These are phyloP conservation scores for Leucozona laternaria DNA, from an alignment of 2,888 invertebrate genomes.

Conservation along the genomic window DNA sequence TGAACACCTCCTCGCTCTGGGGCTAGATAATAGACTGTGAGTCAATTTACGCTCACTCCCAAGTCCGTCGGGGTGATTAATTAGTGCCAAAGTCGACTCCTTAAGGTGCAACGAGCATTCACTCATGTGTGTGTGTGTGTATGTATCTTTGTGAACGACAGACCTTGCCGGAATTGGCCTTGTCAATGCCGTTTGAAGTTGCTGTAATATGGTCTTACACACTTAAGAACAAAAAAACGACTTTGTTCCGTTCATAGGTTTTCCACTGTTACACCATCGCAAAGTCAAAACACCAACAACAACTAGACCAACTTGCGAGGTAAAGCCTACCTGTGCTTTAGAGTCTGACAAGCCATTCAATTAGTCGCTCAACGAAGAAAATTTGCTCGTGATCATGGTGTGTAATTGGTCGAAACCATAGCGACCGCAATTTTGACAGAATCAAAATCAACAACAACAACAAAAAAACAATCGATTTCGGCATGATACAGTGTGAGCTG, in stretches of 20 bases:
- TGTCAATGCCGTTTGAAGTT: slow-evolving; percentile 70
- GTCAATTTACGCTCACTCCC: slow-evolving; percentile 61
- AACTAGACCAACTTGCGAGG: background rate
- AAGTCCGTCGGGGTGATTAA: slow-evolving; percentile 54
- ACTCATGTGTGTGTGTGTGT: background rate
- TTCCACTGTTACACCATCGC: slow-evolving; percentile 48
- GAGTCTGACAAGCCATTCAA: slow-evolving; percentile 62
- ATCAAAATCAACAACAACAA: slow-evolving; percentile 33
- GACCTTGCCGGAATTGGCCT: slow-evolving; percentile 62
- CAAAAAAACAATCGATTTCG: slow-evolving; percentile 46
- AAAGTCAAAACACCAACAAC: slow-evolving; percentile 19
- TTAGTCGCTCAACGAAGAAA: slow-evolving; percentile 53
- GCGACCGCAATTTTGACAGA: slow-evolving; percentile 60
- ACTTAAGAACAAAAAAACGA: slow-evolving; percentile 50
- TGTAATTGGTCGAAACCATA: slow-evolving; percentile 63
- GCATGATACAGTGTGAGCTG: background rate
- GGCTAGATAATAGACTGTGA: slow-evolving; percentile 54
- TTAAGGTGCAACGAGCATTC: slow-evolving; percentile 41
- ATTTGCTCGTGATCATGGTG: slow-evolving; percentile 60
- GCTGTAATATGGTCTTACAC: slow-evolving; percentile 16
- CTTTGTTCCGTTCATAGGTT: slow-evolving; percentile 58
- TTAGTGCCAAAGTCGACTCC: slow-evolving; percentile 46
- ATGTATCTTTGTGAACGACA: background rate
- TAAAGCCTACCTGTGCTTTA: slow-evolving; percentile 29
- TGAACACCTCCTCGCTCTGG: slow-evolving; percentile 20